Evolutionary conservation across 2,797 vertebrate genomes (phyloP).

Genomic region (Poeciliopsis infans): DNA sequence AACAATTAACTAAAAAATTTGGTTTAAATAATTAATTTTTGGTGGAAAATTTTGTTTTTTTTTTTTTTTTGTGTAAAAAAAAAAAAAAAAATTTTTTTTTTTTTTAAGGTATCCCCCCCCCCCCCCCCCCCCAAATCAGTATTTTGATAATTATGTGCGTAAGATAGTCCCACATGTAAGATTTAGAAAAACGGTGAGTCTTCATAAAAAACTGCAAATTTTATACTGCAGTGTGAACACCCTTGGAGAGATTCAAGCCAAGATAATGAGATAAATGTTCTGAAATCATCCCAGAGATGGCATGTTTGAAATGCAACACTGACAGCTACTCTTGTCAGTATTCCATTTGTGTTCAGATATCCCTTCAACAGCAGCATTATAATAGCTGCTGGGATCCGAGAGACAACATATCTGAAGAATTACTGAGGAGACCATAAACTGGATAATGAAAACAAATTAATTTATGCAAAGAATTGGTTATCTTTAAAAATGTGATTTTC

Average conservation of each 20-base stretch:
- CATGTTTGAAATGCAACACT: conserved; percentile 3
- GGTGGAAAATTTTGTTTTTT: too few relatives aligned
- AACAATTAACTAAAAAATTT: too few relatives aligned
- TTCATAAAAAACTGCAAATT: conserved; percentile 18
- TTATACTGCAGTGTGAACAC: conserved; percentile 5
- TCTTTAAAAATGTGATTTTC: conserved; percentile 32
- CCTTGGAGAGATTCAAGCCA: conserved; percentile 6
- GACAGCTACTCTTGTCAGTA: conserved; percentile 28
- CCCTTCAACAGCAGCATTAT: conserved; percentile 25
- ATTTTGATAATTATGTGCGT: background rate
- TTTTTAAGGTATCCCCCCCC: too few relatives aligned
- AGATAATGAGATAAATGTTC: conserved; percentile 12
- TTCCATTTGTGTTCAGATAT: conserved; percentile 48
- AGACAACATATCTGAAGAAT: conserved; percentile 41
- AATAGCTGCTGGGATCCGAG: conserved; percentile 37
- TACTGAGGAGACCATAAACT: conserved; percentile 38
- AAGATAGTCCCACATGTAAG: background rate
- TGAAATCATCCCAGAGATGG: conserved; percentile 24
- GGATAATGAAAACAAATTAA: background rate
- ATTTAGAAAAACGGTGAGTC: background rate
- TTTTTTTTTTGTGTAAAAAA: too few relatives aligned
- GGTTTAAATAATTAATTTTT: too few relatives aligned
- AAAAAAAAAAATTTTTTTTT: too few relatives aligned
- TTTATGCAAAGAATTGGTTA: conserved; percentile 23
- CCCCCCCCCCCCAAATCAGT: background rate